A percentile compares a stretch with the other conserved stretches of the same genome.
These are phyloP conservation scores for Cavia aperea DNA, from an alignment of 2,113 vertebrate genomes.

Conservation along the genomic window DNA sequence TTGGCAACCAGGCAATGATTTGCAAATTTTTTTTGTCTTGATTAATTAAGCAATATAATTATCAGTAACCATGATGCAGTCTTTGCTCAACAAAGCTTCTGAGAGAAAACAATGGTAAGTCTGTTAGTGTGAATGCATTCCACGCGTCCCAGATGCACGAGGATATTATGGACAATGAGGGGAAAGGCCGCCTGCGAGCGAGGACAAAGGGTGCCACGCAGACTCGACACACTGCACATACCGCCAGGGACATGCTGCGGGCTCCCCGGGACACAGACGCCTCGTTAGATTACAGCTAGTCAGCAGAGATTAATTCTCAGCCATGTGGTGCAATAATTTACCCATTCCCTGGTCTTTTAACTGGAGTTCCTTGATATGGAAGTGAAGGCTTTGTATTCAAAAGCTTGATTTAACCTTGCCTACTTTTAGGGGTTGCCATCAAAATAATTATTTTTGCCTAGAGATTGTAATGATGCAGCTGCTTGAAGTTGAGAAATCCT, in stretches of 20 bases:
- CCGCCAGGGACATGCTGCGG: slow-evolving; percentile 81
- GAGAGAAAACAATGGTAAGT: slow-evolving; percentile 85
- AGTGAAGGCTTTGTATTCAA: slow-evolving; percentile 73
- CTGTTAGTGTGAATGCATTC: slow-evolving; percentile 86
- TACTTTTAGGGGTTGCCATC: slow-evolving; percentile 66
- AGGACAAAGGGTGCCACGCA: slow-evolving; percentile 83
- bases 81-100: slow-evolving; percentile 83
- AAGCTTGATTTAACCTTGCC: slow-evolving; percentile 77
- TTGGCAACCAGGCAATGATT: slow-evolving; percentile 84
- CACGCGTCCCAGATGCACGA: slow-evolving; percentile 87
- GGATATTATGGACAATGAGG: slow-evolving; percentile 86
- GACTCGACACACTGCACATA: slow-evolving; percentile 80
- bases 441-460: slow-evolving; percentile 70
- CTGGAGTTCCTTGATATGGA: slow-evolving; percentile 72
- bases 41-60: slow-evolving; percentile 91
- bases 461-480: slow-evolving; percentile 66
- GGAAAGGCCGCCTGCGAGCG: slow-evolving; percentile 81
- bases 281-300: slow-evolving; percentile 84
- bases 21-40: slow-evolving; percentile 87
- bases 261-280: slow-evolving; percentile 86
- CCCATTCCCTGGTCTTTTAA: slow-evolving; percentile 82
- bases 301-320: slow-evolving; percentile 86
- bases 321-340: slow-evolving; percentile 87
- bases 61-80: slow-evolving; percentile 82
- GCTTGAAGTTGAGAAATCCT: slow-evolving; percentile 63